A percentile compares a stretch with the other conserved stretches of the same genome.
Evolutionary conservation across 2,797 vertebrate species (phyloP).

Genomic region (Sphaeramia orbicularis): DNA sequence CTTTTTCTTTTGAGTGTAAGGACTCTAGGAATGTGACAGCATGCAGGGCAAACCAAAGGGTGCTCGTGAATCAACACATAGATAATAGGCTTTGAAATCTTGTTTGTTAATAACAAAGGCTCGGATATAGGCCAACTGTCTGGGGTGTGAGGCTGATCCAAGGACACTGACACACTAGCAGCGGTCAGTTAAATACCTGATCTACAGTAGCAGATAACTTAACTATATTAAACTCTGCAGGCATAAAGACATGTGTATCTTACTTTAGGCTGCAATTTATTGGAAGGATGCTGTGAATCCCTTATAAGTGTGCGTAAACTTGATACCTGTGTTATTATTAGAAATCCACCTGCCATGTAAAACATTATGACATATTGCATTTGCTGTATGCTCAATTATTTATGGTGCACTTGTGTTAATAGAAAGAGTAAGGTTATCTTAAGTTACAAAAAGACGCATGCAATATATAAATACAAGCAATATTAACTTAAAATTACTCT

Average conservation of each 20-base stretch:
- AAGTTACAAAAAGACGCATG: too few relatives aligned
- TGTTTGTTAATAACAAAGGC: conserved; percentile 67
- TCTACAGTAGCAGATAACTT: conserved; percentile 6
- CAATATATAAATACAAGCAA: too few relatives aligned
- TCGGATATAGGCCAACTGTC: conserved; percentile 60
- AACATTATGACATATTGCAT: background rate
- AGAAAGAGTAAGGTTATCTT: too few relatives aligned
- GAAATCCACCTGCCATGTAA: conserved; percentile 1
- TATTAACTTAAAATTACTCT: too few relatives aligned
- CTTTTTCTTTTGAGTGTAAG: background rate
- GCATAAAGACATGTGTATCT: background rate
- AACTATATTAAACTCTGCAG: background rate
- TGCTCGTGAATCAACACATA: conserved; percentile 50
- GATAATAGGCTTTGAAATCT: conserved; percentile 69
- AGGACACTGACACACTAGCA: conserved; percentile 32
- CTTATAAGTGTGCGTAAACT: too few relatives aligned
- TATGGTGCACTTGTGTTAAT: background rate
- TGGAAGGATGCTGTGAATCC: background rate
- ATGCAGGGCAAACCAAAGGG: conserved; percentile 40
- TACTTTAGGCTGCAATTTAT: background rate
- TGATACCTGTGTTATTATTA: background rate
- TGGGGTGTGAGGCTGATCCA: conserved; percentile 56
- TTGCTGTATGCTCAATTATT: background rate
- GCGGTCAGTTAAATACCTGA: conserved; percentile 16
- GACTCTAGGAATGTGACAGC: conserved; percentile 36